Evolutionary conservation across 64 coral and sea anemone genomes (phyloP), one percentile per base, ranked within the genome.

Genomic region (Platygyra sinensis): DNA sequence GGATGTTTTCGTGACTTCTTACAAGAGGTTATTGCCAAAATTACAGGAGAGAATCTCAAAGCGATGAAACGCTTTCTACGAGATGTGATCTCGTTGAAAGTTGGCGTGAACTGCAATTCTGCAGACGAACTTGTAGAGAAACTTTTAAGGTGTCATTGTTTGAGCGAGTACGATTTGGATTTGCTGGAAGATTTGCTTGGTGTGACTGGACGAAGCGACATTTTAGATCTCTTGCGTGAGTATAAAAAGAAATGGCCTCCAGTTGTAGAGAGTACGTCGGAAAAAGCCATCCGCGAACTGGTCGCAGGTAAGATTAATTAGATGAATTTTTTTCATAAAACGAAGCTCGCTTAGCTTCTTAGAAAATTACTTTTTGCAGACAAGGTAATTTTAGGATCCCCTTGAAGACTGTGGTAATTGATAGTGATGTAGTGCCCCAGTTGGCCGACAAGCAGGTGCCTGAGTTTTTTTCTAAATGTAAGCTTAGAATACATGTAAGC

Each of bases 171-270:
- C 38, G 94, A 96, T 73, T 62, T 93, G 19, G 90, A 96, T 57
- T 90, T 96, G 64, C 62, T 96, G 27, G 91, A 96, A 75, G 75
- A 96, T 82, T 61, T 96, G 54, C 87, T 96, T 14, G 80, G 71
- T 46, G 62, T 89, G 16, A 80, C 75, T 32, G 87, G 76, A 30
- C 86, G 87, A 74, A 51, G 67, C 25, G 88, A 87, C 67, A 86
- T 85, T 22, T 50, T 93, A 18, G 38, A 20, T 74, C 15, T 87
- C 51, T 11, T 96, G 17, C 52, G 46, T 28, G 80, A 79, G 17
- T 93, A 79, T 83, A 96, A 93, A 33, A 81, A 46, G 62, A 96
- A 81, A 38, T 57, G 80, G 14, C 74, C 90, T 27, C 13, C 67
- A 52, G 24, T 67, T 82, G 52, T 89, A 24, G 86, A 76, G 33